Evolutionary conservation across 2,797 vertebrate species (phyloP), one percentile per base, ranked within the genome.

Genomic region (Triplophysa yarkandensis): DNA sequence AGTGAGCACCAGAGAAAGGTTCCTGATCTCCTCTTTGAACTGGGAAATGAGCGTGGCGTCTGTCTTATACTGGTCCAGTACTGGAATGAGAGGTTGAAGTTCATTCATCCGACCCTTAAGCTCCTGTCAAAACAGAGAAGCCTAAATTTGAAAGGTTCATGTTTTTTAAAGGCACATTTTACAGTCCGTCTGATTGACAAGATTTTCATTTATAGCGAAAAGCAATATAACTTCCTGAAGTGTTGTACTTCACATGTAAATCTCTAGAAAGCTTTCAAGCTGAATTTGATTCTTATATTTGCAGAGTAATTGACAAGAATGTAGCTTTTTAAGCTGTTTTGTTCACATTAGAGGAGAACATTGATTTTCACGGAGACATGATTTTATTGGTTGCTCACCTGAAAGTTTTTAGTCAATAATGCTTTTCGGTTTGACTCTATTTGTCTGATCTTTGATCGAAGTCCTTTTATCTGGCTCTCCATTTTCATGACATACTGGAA

Each of bases 401-500:
- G 96, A 84, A 96, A 98, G 86, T 98, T 96, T 85, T 94, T 95
- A 74, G 94, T 94, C 88, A 98, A 94, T 85, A 96, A 85, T 0
- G 94, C 95, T 91, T 96, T 97, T 82, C 95, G 94, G 87, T 98
- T 94, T 43, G 98, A 96, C 87, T 98, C 97, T 67, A 97, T 94
- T 84, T 98, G 96, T 81, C 94, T 93, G 89, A 98, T 96, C 88
- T 97, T 98, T 86, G 93, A 95, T 88, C 95, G 94, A 79, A 99
- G 90, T 81, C 95, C 95, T 83, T 98, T 99, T 94, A 99, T 98
- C 84, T 98, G 97, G 17, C 93, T 98, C 90, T 99, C 96, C 96
- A 98, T 99, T 92, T 98, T 99, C 85, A 98, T 94, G 84, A 99
- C 96, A 58, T 98, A 99, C 82, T 99, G 97, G 86, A 98, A 99